Evolutionary conservation across 2,888 invertebrate genomes (phyloP).

Genomic region (Nomada ferruginata): DNA sequence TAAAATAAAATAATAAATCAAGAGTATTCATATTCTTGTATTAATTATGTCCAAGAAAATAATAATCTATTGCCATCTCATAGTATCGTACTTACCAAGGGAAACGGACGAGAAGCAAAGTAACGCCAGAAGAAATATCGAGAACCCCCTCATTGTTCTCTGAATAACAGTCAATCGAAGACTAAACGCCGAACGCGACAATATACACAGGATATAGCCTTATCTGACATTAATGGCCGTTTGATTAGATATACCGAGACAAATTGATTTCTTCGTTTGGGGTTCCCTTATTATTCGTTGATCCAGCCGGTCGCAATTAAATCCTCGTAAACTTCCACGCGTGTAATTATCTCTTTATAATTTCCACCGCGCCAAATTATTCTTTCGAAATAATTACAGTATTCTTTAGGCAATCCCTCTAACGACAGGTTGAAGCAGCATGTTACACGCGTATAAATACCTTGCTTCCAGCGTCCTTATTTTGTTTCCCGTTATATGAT

Average conservation of each 20-base stretch:
- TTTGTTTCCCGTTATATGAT: slow-evolving; percentile 17
- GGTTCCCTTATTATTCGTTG: slow-evolving; percentile 33
- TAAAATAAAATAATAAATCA: not conserved
- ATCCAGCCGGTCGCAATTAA: slow-evolving; percentile 5
- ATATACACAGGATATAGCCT: slow-evolving; percentile 10
- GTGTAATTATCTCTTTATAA: not conserved
- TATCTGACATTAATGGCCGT: slow-evolving; percentile 35
- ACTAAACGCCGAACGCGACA: slow-evolving; percentile 28
- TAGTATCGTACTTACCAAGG: slow-evolving; percentile 35
- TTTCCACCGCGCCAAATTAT: slow-evolving; percentile 7
- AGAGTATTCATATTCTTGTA: not conserved
- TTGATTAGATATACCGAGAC: slow-evolving; percentile 46
- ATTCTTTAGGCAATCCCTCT: not conserved
- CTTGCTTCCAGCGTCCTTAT: not conserved
- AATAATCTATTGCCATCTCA: not conserved
- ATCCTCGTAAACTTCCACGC: not conserved
- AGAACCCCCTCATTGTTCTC: slow-evolving; percentile 34
- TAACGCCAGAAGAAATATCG: slow-evolving; percentile 14
- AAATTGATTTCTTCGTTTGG: slow-evolving; percentile 11
- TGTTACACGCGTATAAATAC: slow-evolving; percentile 15
- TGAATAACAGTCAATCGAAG: not conserved
- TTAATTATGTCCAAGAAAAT: no score
- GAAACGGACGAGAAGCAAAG: slow-evolving; percentile 31
- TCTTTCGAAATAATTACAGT: slow-evolving; percentile 7
- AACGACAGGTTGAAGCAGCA: not conserved